Conservation (phyloP, 2,888 invertebrate genomes). For the Thera obeliscata region DNA sequence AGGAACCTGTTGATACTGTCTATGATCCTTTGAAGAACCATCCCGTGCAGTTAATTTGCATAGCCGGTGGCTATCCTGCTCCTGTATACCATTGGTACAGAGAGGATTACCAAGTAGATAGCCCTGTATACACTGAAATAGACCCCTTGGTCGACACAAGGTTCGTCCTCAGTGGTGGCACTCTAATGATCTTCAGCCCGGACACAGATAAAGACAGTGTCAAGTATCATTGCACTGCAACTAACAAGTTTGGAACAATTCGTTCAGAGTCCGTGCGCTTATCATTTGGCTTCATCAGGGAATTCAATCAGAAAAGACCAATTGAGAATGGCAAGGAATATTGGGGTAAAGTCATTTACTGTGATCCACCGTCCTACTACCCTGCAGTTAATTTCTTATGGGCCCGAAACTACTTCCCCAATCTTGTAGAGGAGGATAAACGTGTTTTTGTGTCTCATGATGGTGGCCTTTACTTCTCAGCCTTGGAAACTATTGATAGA, state of each 20-base stretch:
- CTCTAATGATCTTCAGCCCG: constrained; percentile 94
- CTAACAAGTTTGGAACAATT: constrained; percentile 95
- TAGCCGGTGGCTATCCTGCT: constrained; percentile 94
- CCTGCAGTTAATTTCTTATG: constrained; percentile 95
- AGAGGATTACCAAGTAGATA: constrained; percentile 93
- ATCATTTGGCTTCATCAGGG: constrained; percentile 95
- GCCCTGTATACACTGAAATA: constrained; percentile 88
- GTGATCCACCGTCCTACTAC: constrained; percentile 96
- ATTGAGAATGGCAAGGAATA: constrained; percentile 94
- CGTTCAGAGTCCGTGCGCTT: constrained; percentile 94
- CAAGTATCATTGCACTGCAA: constrained; percentile 95
- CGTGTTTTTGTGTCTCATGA: constrained; percentile 97
- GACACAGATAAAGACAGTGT: constrained; percentile 92
- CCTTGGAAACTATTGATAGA: constrained; percentile 94
- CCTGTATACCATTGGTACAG: constrained; percentile 96
- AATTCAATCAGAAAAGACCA: constrained; percentile 94
- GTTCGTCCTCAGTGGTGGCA: constrained; percentile 95
- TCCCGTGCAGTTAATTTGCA: constrained; percentile 91
- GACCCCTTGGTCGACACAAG: constrained; percentile 90
- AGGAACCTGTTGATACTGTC: constrained; percentile 92
- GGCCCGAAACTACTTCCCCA: constrained; percentile 95
- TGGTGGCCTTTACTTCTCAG: constrained; percentile 97
- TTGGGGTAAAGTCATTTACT: constrained; percentile 96
- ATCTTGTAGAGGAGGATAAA: constrained; percentile 96
- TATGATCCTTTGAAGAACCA: constrained; percentile 92